Evolutionary conservation across 2,797 vertebrate species (phyloP).

Genomic region (Linurgus olivaceus): DNA sequence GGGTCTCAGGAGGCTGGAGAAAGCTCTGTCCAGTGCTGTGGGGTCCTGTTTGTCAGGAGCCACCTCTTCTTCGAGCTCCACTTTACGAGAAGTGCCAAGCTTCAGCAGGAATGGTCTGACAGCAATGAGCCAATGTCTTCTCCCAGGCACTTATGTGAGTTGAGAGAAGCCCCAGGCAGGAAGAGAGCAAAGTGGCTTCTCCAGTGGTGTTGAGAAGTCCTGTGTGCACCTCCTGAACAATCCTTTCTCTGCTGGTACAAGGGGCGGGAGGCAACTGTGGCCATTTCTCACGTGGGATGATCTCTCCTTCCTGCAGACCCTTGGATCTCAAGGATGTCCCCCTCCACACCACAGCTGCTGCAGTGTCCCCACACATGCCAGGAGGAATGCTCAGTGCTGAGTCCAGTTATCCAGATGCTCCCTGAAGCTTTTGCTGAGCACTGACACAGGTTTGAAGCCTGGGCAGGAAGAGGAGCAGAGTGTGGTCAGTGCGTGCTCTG

Average conservation of each 20-base stretch:
- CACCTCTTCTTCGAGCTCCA: background rate
- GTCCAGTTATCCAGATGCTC: background rate
- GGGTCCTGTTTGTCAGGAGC: background rate
- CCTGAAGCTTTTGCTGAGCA: fast-evolving
- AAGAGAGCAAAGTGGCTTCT: background rate
- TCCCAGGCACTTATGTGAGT: fast-evolving
- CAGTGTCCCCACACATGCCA: background rate
- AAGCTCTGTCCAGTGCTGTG: background rate
- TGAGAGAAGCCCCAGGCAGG: background rate
- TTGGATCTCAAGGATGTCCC: background rate
- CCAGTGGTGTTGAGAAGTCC: fast-evolving
- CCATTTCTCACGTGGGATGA: background rate
- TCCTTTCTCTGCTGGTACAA: background rate
- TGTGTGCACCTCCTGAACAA: fast-evolving
- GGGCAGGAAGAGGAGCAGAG: background rate
- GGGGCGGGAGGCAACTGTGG: background rate
- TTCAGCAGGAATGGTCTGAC: background rate
- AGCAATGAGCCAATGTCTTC: background rate
- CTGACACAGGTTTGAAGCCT: background rate
- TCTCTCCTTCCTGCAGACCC: background rate
- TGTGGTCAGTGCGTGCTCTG: background rate
- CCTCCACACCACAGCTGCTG: background rate
- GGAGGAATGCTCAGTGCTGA: background rate
- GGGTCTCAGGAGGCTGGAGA: background rate
- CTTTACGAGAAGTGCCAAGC: background rate